Base-by-base conservation (phyloP, 2,888 invertebrate genomes). In the Rotaria socialis region DNA sequence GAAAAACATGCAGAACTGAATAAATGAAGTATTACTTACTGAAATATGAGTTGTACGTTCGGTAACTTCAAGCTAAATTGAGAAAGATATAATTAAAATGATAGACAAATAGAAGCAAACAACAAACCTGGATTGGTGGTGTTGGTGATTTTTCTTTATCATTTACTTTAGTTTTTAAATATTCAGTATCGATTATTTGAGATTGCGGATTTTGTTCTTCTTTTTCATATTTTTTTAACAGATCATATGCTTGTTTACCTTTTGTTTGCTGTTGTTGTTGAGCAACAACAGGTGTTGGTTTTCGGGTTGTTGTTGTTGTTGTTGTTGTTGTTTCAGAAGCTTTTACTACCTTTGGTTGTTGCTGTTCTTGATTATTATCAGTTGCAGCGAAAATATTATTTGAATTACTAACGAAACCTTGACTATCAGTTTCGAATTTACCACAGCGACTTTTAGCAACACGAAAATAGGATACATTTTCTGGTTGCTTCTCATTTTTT, bases 181-280 rank as follows among this genome's bases (percentile, higher is more conserved):
- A 27, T 14, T 67, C 67, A 16, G 67, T 35, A 35, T 67, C 55
- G 7, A 55, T 22, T 16, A 8, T 4, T n/a, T 10, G 35, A 47
- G 2, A 11, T 19, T 80, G 3, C 19, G 47, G 24, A n/a, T n/a
- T 16, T 52, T 80, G 24, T 24, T 80, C 80, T 80, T 80, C 80
- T 80, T 80, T 80, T 47, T 80, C 80, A 14, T 80, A 80, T 80
- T 80, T 47, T n/a, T 80, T 80, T 14, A 80, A 80, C 14, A 80
- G 10, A 11, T 19, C 35, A 47, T 80, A 80, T 8, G 80, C 80
- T 43, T 43, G 47, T 47, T 80, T 80, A 10, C 80, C 80, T 80
- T 80, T 47, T 24, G 80, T 47, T 47, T 22, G 24, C 19, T 19
- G 16, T 43, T 43, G 24, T 41, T 19, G 16, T 43, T 43, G 47